Percentiles rank a stretch among this genome's conserved stretches.
phyloP scores from a whole-genome alignment of 1,140 invertebrate species.

The Bombus fervidus region DNA sequence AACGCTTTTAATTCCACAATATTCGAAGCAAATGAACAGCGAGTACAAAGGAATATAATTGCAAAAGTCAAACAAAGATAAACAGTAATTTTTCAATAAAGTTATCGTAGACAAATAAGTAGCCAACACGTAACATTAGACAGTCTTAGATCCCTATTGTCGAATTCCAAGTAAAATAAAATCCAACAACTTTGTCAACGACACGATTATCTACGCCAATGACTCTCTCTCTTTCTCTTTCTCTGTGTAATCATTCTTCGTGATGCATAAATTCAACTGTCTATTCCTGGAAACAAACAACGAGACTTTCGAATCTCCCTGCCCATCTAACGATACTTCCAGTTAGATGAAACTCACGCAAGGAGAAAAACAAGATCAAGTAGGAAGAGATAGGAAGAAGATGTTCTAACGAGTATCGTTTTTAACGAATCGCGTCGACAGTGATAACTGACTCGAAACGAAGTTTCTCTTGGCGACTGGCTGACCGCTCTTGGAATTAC shows the following conservation, averaged over 20 bases:
- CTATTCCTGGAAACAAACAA: background rate
- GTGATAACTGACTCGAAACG: conserved; percentile 28
- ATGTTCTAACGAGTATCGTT: conserved; percentile 46
- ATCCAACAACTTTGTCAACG: background rate
- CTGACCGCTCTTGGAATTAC: conserved; percentile 29
- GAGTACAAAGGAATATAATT: background rate
- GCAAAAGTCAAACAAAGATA: background rate
- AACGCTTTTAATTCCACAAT: background rate
- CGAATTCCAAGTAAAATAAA: background rate
- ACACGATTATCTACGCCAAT: background rate
- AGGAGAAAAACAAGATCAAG: background rate
- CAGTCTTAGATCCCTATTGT: background rate
- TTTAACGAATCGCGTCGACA: conserved; percentile 59
- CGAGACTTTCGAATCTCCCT: background rate
- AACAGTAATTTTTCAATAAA: background rate
- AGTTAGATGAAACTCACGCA: background rate
- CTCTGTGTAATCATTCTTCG: no score
- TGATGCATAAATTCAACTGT: background rate
- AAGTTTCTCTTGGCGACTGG: conserved; percentile 11
- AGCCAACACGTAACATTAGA: background rate
- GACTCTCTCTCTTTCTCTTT: no score
- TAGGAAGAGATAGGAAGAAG: background rate
- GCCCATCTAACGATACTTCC: background rate
- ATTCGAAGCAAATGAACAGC: background rate
- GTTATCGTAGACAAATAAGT: background rate